These are phyloP conservation scores for Ectropis crepuscularia DNA, from an alignment of 2,888 invertebrate genomes.

Conservation along the genomic window DNA sequence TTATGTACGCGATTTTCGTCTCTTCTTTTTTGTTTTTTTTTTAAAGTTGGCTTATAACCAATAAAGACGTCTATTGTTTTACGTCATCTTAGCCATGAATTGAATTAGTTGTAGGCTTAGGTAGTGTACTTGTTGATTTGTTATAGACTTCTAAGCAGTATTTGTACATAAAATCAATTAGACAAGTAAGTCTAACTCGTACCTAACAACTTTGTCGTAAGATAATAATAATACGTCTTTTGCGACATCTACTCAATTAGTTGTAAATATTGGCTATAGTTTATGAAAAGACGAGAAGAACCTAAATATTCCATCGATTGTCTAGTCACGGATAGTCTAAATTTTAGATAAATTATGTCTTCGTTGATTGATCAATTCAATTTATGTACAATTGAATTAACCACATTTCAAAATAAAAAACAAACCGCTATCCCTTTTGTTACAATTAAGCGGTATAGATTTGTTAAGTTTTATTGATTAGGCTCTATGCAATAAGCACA, in stretches of 20 bases:
- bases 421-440: too few species aligned
- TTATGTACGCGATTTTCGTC: background rate
- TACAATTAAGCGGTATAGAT: too few species aligned
- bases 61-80: background rate
- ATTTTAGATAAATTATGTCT: constrained; percentile 39
- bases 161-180: constrained; percentile 42
- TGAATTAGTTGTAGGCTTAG: background rate
- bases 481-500: too few species aligned
- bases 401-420: too few species aligned
- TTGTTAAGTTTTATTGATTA: too few species aligned
- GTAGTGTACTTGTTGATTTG: constrained; percentile 11
- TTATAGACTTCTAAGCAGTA: constrained; percentile 29
- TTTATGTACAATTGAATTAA: too few species aligned
- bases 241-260: constrained; percentile 18
- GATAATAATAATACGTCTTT: constrained; percentile 6
- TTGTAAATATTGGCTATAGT: constrained; percentile 16
- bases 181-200: constrained; percentile 22
- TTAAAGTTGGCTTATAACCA: background rate
- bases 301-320: constrained; percentile 48
- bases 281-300: constrained; percentile 7
- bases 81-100: constrained; percentile 10
- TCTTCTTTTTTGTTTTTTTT: too few species aligned
- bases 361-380: too few species aligned
- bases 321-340: constrained; percentile 68
- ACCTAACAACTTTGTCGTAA: background rate